phyloP scores from a whole-genome alignment of 2,888 invertebrate species.

The Halictus ligatus region DNA sequence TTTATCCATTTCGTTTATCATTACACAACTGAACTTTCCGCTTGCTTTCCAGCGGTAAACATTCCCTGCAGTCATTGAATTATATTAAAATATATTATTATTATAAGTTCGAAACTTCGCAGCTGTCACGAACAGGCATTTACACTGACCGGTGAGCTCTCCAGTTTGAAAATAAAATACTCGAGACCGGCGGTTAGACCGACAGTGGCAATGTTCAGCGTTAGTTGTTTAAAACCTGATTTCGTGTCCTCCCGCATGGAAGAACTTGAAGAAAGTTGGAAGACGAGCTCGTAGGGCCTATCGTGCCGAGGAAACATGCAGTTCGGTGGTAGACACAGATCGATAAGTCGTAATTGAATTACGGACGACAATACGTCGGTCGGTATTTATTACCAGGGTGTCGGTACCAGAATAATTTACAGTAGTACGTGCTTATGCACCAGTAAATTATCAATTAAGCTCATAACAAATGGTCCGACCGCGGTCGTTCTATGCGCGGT shows the following conservation, averaged over 20 bases:
- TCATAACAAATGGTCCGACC: constrained; percentile 62
- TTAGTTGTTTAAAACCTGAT: background rate
- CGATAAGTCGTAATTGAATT: constrained; percentile 68
- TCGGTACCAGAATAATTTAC: constrained; percentile 62
- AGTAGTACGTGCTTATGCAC: constrained; percentile 49
- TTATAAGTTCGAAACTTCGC: background rate
- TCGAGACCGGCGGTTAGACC: background rate
- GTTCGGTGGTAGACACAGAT: constrained; percentile 37
- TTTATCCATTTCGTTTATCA: background rate
- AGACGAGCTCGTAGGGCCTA: constrained; percentile 26
- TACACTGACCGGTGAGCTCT: background rate
- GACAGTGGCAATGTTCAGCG: background rate
- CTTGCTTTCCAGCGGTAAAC: too few species aligned
- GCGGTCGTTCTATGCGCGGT: constrained; percentile 14
- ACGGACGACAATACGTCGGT: constrained; percentile 24
- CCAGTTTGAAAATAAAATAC: background rate
- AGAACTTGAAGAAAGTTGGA: background rate
- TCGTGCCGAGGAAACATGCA: background rate
- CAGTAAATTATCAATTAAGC: constrained; percentile 69
- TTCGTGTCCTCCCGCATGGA: background rate
- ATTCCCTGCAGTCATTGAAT: too few species aligned
- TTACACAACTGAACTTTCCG: too few species aligned
- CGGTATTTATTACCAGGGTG: constrained; percentile 57
- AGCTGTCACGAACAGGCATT: background rate
- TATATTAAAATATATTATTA: background rate